phyloP scores from a whole-genome alignment of 2,888 invertebrate genomes.

The Macropis europaea region DNA sequence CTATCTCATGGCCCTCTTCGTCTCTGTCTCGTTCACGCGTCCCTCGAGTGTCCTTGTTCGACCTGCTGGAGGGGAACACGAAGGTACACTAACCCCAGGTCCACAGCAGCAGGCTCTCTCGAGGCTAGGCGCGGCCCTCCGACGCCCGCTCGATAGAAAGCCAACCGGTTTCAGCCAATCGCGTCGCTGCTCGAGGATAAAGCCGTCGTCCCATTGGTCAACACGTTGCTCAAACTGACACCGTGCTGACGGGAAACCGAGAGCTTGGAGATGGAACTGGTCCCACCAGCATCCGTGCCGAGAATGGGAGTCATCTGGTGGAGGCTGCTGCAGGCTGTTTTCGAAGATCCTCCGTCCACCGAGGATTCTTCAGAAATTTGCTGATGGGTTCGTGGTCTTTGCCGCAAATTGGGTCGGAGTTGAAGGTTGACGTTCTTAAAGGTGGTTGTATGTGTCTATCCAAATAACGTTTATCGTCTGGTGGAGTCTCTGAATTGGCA shows the following conservation, averaged over 20 bases:
- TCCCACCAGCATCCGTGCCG: slow-evolving; percentile 65
- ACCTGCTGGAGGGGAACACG: slow-evolving; percentile 43
- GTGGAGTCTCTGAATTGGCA: too few species aligned
- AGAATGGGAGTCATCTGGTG: slow-evolving; percentile 73
- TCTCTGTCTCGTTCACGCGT: slow-evolving; percentile 7
- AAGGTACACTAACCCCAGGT: slow-evolving; percentile 62
- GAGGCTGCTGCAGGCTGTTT: slow-evolving; percentile 39
- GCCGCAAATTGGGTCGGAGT: neutral
- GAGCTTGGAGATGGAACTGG: slow-evolving; percentile 61
- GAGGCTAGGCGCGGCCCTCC: slow-evolving; percentile 77
- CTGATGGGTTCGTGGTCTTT: neutral
- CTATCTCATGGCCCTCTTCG: slow-evolving; percentile 46
- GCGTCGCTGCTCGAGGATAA: slow-evolving; percentile 68
- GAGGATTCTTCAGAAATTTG: neutral
- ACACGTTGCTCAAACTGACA: slow-evolving; percentile 66
- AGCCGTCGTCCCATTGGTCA: slow-evolving; percentile 74
- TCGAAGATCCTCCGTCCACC: neutral
- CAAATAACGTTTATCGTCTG: too few species aligned
- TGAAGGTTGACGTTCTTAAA: neutral
- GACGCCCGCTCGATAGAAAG: slow-evolving; percentile 77
- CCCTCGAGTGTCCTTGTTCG: slow-evolving; percentile 16
- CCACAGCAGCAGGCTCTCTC: slow-evolving; percentile 50
- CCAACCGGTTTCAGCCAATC: slow-evolving; percentile 72
- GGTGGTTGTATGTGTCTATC: too few species aligned
- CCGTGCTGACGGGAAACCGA: slow-evolving; percentile 43